Conservation (phyloP, 2,797 vertebrate species). For the Pangasius macronema region DNA sequence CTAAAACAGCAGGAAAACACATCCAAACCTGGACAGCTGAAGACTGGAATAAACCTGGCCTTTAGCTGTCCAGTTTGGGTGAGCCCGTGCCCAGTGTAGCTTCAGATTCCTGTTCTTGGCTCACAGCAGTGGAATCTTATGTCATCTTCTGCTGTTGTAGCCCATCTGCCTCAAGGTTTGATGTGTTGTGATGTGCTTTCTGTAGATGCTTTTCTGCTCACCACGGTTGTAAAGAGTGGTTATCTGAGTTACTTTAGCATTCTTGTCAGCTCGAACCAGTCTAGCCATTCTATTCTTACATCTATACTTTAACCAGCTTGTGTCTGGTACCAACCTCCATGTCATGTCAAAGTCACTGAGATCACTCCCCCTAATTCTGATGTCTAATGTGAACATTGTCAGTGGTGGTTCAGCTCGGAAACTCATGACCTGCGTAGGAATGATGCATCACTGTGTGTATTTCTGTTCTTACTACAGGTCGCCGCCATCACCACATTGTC, state of each 20-base stretch:
- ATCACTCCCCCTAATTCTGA: background rate
- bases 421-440: background rate
- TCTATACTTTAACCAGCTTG: background rate
- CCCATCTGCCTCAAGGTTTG: background rate
- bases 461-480: slow-evolving; percentile 62
- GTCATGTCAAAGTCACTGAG: background rate
- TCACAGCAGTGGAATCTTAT: background rate
- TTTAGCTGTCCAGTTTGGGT: background rate
- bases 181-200: background rate
- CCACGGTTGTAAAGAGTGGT: background rate
- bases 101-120: background rate
- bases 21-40: background rate
- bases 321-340: background rate
- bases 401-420: slow-evolving; percentile 3
- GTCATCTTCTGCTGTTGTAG: background rate
- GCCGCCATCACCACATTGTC: slow-evolving; percentile 73
- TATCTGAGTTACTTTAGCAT: background rate
- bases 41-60: background rate
- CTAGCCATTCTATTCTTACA: too few relatives aligned
- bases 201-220: background rate
- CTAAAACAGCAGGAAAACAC: background rate
- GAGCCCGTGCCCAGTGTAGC: background rate
- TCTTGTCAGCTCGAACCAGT: background rate
- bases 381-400: background rate
- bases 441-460: slow-evolving; percentile 27